Evolutionary conservation across 2,113 vertebrate species (phyloP).

Genomic region (Budorcas taxicolor): DNA sequence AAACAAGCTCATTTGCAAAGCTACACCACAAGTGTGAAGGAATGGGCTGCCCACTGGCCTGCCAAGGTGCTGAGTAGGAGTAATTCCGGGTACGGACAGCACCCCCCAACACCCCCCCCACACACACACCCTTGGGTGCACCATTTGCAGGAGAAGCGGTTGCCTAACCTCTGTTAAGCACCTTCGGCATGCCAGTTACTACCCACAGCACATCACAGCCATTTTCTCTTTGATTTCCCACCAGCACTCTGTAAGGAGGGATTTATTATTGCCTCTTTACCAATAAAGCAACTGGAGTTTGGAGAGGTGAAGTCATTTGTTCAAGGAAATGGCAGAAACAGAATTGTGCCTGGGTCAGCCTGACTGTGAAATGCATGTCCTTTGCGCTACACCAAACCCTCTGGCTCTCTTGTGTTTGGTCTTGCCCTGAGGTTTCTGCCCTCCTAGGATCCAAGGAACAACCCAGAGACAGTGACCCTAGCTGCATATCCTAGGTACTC

Average conservation of each 20-base stretch:
- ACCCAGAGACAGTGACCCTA: not conserved
- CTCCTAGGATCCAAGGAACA: not conserved
- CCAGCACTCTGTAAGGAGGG: not conserved
- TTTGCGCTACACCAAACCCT: not conserved
- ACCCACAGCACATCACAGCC: not conserved
- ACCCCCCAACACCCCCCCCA: not conserved
- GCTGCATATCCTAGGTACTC: not conserved
- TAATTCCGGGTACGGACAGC: not conserved
- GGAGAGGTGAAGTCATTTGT: not conserved
- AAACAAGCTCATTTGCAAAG: conserved; percentile 51
- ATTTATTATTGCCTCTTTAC: not conserved
- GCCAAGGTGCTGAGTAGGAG: not conserved
- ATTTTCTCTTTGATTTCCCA: not conserved
- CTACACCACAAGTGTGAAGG: conserved; percentile 25
- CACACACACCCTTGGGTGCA: not conserved
- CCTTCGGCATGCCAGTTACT: not conserved
- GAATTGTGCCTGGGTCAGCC: not conserved
- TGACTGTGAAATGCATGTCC: not conserved
- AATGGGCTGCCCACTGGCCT: not conserved
- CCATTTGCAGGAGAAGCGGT: not conserved
- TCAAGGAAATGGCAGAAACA: not conserved
- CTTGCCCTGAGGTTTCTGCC: not conserved
- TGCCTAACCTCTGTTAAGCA: not conserved
- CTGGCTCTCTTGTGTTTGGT: not conserved
- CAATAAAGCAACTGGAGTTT: not conserved